These are phyloP conservation scores for Mercenaria mercenaria DNA, from an alignment of 1,140 invertebrate genomes.

Conservation along the genomic window DNA sequence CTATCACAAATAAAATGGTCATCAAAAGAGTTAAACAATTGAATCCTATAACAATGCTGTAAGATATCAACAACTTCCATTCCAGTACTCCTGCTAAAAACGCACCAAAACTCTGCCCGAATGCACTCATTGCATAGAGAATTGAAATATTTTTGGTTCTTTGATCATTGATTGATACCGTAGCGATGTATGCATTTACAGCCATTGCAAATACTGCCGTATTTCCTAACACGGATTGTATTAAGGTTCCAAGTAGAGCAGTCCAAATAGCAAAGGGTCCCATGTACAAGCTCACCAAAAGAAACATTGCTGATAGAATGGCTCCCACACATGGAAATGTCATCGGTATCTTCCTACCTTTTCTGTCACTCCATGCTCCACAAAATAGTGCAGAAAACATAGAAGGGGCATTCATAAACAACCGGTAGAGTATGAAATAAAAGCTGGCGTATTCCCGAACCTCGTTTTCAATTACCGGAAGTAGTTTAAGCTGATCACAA, in stretches of 20 bases:
- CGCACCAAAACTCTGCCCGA: neutral
- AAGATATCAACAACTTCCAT: neutral
- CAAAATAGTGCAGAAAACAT: neutral
- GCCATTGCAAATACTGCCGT: neutral
- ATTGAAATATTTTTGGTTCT: neutral
- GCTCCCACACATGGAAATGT: neutral
- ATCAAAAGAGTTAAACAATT: neutral
- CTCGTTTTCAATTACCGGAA: neutral
- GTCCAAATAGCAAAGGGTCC: neutral
- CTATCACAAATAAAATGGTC: neutral
- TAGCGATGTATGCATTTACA: neutral
- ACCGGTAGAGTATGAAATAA: neutral
- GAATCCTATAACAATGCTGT: neutral
- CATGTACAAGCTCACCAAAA: neutral
- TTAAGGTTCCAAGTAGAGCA: neutral
- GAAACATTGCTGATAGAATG: neutral
- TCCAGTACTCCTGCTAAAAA: neutral
- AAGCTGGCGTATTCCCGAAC: neutral
- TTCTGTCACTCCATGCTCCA: neutral
- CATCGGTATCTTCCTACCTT: slow-evolving; percentile 1
- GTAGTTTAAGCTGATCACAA: neutral
- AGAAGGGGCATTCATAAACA: neutral
- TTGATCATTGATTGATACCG: neutral
- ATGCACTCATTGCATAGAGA: neutral
- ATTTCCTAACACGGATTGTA: neutral